Base-by-base conservation (phyloP, 2,797 vertebrate genomes). In the Fundulus diaphanus region DNA sequence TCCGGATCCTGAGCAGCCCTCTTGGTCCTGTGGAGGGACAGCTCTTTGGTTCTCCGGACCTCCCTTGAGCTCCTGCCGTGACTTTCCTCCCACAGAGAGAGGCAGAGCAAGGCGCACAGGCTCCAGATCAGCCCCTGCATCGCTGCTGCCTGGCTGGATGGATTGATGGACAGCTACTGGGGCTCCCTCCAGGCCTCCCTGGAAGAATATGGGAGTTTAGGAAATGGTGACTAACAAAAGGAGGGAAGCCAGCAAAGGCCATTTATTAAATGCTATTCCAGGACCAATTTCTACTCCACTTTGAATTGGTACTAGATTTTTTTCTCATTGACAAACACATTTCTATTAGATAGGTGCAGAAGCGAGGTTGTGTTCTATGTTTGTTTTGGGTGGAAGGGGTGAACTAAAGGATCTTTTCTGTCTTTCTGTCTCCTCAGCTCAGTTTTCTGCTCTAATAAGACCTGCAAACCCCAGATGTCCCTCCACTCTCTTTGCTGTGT, bases 91-190 rank as follows among this genome's bases (percentile, higher is more conserved):
- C 96, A 94, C 57, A 94, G 24, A 72, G 96, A 92, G 81, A 98
- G 91, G 83, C 95, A 94, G 80, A 98, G 81, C 46, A 98, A 78
- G 57, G 95, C 88, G 35, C 94, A 95, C 87, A 96, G 80, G 84
- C 93, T 94, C 97, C 97, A 97, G 76, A 89, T 89, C 85, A 94
- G 40, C 78, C 93, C 88, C 92, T 93, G 96, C 98, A 99, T 99
- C 69, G 82, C 90, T 92, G 89, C 85, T 86, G 76, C 82, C 73
- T 80, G 74, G 44, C 76, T 77, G 44, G 74, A 81, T 85, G 84
- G 79, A 79, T 82, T 37, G 88, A 90, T 80, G 80, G 84, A 87
- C 81, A 66, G 78, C 83, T 86, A 69, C 76, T 85, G 79, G 76
- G 78, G 72, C 81, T 86, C 74, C 76, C 79, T 80, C 80, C 81